Evolutionary conservation across 2,888 invertebrate genomes (phyloP).

Genomic region (Phanerotoma sp.): DNA sequence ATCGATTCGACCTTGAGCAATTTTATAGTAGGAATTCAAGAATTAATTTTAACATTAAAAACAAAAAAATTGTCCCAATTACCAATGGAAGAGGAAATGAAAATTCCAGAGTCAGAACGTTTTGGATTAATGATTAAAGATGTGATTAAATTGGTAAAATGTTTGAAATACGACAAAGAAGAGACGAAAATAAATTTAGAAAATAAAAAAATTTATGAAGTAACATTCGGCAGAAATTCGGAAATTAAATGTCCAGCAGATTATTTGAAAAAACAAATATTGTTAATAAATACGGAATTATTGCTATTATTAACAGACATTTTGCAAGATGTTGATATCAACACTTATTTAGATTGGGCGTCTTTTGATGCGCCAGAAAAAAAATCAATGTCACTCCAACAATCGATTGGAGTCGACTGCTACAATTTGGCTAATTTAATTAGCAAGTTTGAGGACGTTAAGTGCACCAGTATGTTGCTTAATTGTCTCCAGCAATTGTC

Average conservation of each 20-base stretch:
- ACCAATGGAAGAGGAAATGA: too few species aligned
- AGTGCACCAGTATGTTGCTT: slow-evolving; percentile 37
- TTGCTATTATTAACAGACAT: slow-evolving; percentile 39
- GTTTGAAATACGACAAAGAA: slow-evolving; percentile 29
- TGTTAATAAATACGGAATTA: slow-evolving; percentile 37
- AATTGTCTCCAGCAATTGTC: slow-evolving; percentile 43
- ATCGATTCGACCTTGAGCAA: slow-evolving; percentile 31
- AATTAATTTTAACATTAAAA: slow-evolving; percentile 38
- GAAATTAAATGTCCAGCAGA: slow-evolving; percentile 30
- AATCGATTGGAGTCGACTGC: slow-evolving; percentile 46
- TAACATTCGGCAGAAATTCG: slow-evolving; percentile 42
- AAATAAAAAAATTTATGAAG: slow-evolving; percentile 38
- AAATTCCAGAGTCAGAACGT: too few species aligned
- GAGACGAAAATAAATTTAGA: slow-evolving; percentile 4
- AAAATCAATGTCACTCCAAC: slow-evolving; percentile 42
- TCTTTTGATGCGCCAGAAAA: slow-evolving; percentile 43
- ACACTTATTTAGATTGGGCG: slow-evolving; percentile 48
- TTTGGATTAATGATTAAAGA: slow-evolving; percentile 40
- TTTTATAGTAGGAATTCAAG: slow-evolving; percentile 38
- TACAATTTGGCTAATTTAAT: slow-evolving; percentile 41
- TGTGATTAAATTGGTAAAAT: slow-evolving; percentile 37
- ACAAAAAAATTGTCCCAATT: slow-evolving; percentile 37
- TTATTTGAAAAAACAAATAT: slow-evolving; percentile 26
- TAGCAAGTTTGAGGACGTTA: slow-evolving; percentile 29
- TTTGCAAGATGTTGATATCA: slow-evolving; percentile 44